Percentiles rank a stretch among this genome's conserved stretches.
Conservation (phyloP, 2,113 vertebrate species). For the Alligator sinensis region DNA sequence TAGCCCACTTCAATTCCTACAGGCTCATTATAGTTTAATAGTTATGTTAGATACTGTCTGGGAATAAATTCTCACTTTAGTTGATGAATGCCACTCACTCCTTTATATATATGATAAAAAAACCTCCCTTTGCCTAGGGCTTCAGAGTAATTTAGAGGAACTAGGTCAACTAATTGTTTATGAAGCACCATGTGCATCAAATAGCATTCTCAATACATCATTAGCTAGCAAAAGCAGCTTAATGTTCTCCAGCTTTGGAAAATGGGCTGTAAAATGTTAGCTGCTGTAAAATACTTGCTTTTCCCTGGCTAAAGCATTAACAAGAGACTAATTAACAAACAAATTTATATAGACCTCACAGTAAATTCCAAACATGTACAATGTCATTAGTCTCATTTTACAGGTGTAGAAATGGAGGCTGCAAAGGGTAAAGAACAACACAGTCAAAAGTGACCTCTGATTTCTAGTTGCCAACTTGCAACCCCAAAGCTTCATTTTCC, state of each 20-base stretch:
- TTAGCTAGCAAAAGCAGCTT: slow-evolving; percentile 50
- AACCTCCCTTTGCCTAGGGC: slow-evolving; percentile 61
- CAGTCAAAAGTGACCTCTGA: slow-evolving; percentile 50
- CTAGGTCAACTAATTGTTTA: slow-evolving; percentile 56
- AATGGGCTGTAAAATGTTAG: slow-evolving; percentile 37
- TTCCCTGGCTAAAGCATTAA: slow-evolving; percentile 31
- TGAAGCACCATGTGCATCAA: slow-evolving; percentile 61
- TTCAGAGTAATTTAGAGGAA: slow-evolving; percentile 64
- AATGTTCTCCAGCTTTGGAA: slow-evolving; percentile 37
- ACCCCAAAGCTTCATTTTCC: background rate
- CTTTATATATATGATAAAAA: slow-evolving; percentile 38
- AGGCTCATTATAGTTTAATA: background rate
- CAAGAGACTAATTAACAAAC: slow-evolving; percentile 36
- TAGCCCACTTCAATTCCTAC: too few relatives aligned
- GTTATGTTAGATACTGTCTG: slow-evolving; percentile 54
- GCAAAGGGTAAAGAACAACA: slow-evolving; percentile 21
- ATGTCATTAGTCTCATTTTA: slow-evolving; percentile 47
- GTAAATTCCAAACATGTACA: slow-evolving; percentile 11
- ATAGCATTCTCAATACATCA: slow-evolving; percentile 25
- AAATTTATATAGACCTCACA: background rate
- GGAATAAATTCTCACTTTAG: slow-evolving; percentile 35
- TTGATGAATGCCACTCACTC: slow-evolving; percentile 57
- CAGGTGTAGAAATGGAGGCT: background rate
- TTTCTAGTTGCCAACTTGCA: background rate
- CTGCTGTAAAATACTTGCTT: slow-evolving; percentile 38